Base-by-base conservation (phyloP, 1,140 invertebrate genomes). In the Calephelis nemesis region DNA sequence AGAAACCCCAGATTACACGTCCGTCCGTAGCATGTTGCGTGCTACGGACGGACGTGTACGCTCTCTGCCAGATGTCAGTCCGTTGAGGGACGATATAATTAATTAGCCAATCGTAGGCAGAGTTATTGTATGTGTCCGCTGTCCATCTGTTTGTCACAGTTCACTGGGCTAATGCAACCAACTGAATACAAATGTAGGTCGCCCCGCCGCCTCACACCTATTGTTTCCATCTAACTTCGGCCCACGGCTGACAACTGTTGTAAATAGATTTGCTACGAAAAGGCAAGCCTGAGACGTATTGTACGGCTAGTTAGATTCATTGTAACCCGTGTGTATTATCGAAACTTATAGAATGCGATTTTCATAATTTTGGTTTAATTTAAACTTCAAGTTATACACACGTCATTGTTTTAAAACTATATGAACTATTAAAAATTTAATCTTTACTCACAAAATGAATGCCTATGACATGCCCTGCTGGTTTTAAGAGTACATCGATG, bases 71-170 rank as follows among this genome's bases (percentile, higher is more conserved):
- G 30, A 6, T 12, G 54, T 39, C 54, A 39, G 54, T 40, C 30
- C 10, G 7, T 39, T 45, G 42, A 39, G 5, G 19, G 54, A 40
- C 54, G 39, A 60, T 60, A 30, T 60, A 60, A 60, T 60, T 60
- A 60, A 10, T 60, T 60, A 60, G 54, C 39, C 19, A 60, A 60
- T 60, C 54, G 54, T 12, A 39, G 19, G 30, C 54, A 39, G 52
- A 10, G 54, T 40, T 60, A 60, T 60, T 60, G 54, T 60, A 60
- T 12, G 40, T 60, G 58, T 60, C 19, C 58, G 12, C 58, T 7
- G 39, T 60, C 58, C 58, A 60, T 60, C 58, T 42, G 58, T 60
- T 60, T 42, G 58, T 60, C 39, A 39, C 54, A 40, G 54, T 60
- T 60, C 54, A 60, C 54, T 60, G 54, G n/a, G 30, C 54, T 58